These are phyloP conservation scores for Daktulosphaira vitifoliae DNA, from an alignment of 1,140 invertebrate species.

Conservation along the genomic window DNA sequence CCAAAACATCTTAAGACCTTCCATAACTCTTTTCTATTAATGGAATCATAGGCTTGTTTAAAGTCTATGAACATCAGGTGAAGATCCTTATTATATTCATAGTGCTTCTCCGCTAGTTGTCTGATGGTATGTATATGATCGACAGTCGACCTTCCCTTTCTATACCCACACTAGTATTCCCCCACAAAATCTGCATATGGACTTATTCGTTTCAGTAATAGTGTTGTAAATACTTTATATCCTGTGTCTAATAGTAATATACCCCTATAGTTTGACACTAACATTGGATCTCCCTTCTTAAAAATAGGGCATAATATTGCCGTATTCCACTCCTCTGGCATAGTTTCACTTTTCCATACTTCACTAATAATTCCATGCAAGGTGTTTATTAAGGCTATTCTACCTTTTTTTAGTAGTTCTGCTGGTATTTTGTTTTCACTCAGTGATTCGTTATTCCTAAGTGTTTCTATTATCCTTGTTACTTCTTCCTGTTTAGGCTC, in stretches of 20 bases:
- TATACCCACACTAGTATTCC: constrained; percentile 24
- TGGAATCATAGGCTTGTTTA: constrained; percentile 11
- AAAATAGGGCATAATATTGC: constrained; percentile 27
- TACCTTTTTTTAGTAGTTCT: constrained; percentile 16
- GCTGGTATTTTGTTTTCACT: constrained; percentile 1
- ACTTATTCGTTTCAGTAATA: constrained; percentile 18
- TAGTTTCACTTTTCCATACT: background rate
- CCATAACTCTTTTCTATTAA: constrained; percentile 10
- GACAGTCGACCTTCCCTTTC: constrained; percentile 18
- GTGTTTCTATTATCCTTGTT: constrained; percentile 1
- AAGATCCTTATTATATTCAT: background rate
- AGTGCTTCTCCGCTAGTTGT: constrained; percentile 7
- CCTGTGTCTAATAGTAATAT: constrained; percentile 20
- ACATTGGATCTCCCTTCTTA: constrained; percentile 32
- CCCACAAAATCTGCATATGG: constrained; percentile 3
- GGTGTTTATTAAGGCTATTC: background rate
- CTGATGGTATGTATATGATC: constrained; percentile 26
- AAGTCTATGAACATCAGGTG: constrained; percentile 29
- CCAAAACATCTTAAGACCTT: background rate
- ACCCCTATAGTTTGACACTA: constrained; percentile 30
- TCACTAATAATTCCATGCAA: background rate
- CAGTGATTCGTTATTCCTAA: background rate
- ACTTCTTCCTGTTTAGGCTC: constrained; percentile 19
- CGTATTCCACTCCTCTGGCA: constrained; percentile 31
- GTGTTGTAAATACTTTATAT: constrained; percentile 32